These are phyloP conservation scores for Numida meleagris DNA, from an alignment of 2,113 vertebrate species.

Conservation along the genomic window DNA sequence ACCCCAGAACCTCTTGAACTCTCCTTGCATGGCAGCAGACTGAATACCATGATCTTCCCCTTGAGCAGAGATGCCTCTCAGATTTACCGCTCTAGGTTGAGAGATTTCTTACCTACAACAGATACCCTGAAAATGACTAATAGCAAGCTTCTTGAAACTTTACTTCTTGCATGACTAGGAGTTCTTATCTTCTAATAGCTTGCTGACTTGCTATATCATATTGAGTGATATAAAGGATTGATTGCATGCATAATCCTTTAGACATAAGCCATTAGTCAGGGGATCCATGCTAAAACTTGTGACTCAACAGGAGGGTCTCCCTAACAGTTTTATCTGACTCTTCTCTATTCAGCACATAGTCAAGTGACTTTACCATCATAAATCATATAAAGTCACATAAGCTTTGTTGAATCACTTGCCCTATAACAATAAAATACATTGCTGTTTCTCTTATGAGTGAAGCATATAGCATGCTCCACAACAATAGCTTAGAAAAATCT, in stretches of 20 bases:
- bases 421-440: background rate
- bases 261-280: background rate
- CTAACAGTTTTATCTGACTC: background rate
- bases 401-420: no score
- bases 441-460: background rate
- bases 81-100: background rate
- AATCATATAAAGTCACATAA: background rate
- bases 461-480: no score
- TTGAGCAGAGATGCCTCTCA: background rate
- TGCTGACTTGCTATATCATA: background rate
- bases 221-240: background rate
- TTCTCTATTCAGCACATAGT: background rate
- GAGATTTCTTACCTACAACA: background rate
- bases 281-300: background rate
- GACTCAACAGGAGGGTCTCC: background rate
- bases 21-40: background rate
- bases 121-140: background rate
- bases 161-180: background rate
- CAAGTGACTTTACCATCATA: background rate
- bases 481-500: background rate
- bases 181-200: background rate
- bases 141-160: background rate
- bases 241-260: background rate
- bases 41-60: background rate
- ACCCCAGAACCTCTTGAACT: background rate